Conservation (phyloP, 2,888 invertebrate genomes). For the Cheiracanthium punctorium region DNA sequence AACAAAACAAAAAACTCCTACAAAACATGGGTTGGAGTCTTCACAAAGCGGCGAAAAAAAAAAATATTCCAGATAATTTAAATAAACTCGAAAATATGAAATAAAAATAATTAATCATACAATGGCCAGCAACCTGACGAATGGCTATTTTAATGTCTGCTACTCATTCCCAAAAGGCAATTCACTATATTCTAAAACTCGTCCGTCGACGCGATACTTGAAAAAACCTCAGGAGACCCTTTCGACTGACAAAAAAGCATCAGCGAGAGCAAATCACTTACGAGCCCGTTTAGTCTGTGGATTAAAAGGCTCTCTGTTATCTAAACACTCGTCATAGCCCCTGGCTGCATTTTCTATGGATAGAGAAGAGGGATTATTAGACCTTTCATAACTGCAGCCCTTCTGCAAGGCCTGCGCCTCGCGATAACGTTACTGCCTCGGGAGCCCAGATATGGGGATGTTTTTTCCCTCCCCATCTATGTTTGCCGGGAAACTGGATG, state of each 20-base stretch:
- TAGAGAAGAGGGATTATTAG: slow-evolving; percentile 53
- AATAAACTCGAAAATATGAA: no score
- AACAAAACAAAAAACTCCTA: no score
- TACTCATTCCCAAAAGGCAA: background rate
- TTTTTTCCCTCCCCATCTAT: slow-evolving; percentile 24
- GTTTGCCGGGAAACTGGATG: slow-evolving; percentile 7
- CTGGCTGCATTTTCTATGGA: slow-evolving; percentile 39
- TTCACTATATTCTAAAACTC: background rate
- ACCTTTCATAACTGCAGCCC: slow-evolving; percentile 59
- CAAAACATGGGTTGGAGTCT: no score
- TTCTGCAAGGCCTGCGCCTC: slow-evolving; percentile 36
- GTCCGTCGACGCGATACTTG: background rate
- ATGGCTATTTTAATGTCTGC: no score
- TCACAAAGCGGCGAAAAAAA: no score
- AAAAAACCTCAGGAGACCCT: slow-evolving; percentile 33
- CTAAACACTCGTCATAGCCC: slow-evolving; percentile 62
- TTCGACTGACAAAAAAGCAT: slow-evolving; percentile 21
- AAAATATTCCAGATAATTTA: no score
- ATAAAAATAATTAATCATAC: no score
- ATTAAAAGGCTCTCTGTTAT: slow-evolving; percentile 66
- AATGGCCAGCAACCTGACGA: no score
- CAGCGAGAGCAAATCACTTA: slow-evolving; percentile 60
- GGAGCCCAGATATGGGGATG: background rate
- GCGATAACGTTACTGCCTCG: slow-evolving; percentile 52
- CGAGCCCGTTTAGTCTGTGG: slow-evolving; percentile 42